Conservation (phyloP, 2,113 vertebrate species). For the Dipodomys stephensi region DNA sequence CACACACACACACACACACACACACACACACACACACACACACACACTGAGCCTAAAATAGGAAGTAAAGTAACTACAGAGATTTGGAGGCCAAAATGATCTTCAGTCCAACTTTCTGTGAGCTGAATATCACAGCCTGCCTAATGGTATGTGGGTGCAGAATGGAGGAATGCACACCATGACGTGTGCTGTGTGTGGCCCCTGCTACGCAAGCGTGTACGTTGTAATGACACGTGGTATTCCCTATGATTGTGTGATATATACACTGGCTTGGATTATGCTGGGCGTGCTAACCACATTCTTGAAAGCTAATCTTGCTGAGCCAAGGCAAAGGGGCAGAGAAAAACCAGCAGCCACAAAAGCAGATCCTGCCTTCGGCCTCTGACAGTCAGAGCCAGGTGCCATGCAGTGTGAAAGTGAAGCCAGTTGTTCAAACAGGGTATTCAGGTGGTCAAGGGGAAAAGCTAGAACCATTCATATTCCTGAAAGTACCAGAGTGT, state of each 20-base stretch:
- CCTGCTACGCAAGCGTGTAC: not conserved
- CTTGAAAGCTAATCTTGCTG: conserved; percentile 56
- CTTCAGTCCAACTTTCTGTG: not conserved
- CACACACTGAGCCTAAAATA: not conserved
- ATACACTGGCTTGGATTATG: conserved; percentile 5
- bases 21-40: not conserved
- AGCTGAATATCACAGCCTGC: not conserved
- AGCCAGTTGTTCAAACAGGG: not conserved
- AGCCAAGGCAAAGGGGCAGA: conserved; percentile 2
- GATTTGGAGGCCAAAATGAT: not conserved
- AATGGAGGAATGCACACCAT: not conserved
- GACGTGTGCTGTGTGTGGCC: not conserved
- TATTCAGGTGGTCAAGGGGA: not conserved
- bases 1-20: not conserved
- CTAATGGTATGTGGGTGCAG: not conserved
- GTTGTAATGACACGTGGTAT: not conserved
- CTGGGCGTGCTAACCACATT: conserved; percentile 29
- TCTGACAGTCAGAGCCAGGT: not conserved
- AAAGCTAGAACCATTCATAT: not conserved
- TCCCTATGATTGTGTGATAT: conserved; percentile 44
- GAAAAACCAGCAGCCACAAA: not conserved
- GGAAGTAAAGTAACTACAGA: conserved; percentile 3
- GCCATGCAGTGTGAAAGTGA: not conserved
- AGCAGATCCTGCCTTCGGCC: not conserved
- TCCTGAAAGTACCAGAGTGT: not conserved